Percentiles rank a stretch among this genome's conserved stretches.
These are phyloP conservation scores for Gryllus bimaculatus DNA, from an alignment of 1,140 invertebrate species.

Conservation along the genomic window DNA sequence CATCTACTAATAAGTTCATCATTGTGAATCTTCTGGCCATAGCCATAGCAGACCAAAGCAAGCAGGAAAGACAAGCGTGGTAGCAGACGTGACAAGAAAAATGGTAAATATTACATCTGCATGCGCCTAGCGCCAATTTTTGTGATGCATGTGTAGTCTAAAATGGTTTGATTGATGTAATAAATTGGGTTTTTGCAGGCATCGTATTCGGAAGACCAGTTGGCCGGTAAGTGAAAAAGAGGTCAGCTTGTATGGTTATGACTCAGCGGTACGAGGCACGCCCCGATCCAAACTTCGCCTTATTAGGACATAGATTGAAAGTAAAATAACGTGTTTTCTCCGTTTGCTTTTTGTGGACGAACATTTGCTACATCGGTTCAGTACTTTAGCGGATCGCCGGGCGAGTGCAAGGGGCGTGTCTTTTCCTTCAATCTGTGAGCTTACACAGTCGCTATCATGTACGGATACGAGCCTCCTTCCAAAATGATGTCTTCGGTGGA, in stretches of 20 bases:
- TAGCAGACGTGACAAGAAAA: not conserved
- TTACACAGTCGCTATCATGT: conserved; percentile 31
- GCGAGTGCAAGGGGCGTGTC: not conserved
- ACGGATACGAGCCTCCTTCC: conserved; percentile 41
- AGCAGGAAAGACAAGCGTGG: too few species aligned
- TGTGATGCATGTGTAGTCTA: not conserved
- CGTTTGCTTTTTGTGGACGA: conserved; percentile 30
- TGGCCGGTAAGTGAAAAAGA: conserved; percentile 63
- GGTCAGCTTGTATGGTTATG: conserved; percentile 29
- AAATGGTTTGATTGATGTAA: conserved; percentile 13
- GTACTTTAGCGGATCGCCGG: not conserved
- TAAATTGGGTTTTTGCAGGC: conserved; percentile 50
- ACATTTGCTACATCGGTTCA: conserved; percentile 12
- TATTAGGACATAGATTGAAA: conserved; percentile 31
- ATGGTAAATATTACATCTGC: not conserved
- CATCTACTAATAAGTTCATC: too few species aligned
- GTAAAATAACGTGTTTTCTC: conserved; percentile 30
- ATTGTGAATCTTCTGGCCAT: too few species aligned
- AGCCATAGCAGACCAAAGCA: too few species aligned
- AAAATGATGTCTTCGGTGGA: conserved; percentile 45
- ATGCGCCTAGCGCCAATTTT: not conserved
- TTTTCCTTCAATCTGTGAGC: not conserved
- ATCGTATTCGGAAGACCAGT: conserved; percentile 80
- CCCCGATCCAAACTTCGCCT: conserved; percentile 27
- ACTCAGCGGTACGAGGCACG: conserved; percentile 29